phyloP scores from a whole-genome alignment of 2,797 vertebrate species.

The Limnodromus scolopaceus region DNA sequence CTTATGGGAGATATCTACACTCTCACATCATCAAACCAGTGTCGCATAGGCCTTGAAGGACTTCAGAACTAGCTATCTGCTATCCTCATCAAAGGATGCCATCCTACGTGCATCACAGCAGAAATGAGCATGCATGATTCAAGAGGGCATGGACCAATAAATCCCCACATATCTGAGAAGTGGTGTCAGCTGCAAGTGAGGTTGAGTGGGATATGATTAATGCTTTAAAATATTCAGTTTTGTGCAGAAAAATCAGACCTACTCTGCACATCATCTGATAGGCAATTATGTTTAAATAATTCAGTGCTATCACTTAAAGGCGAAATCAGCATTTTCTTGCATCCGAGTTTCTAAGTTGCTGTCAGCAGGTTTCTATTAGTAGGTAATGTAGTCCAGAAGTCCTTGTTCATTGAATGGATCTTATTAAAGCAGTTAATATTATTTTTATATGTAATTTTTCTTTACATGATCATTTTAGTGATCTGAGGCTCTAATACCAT shows the following conservation, averaged over 20 bases:
- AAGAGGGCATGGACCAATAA: not conserved
- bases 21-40: not conserved
- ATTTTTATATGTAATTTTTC: not conserved
- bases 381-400: not conserved
- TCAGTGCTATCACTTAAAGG: conserved; percentile 17
- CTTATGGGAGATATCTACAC: not conserved
- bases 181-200: conserved; percentile 5
- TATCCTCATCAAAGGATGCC: not conserved
- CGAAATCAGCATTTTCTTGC: conserved; percentile 21
- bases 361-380: conserved; percentile 6
- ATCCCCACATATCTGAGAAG: not conserved
- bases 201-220: conserved; percentile 34
- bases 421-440: not conserved
- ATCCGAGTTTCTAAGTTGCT: not conserved
- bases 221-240: conserved; percentile 37
- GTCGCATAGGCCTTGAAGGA: not conserved
- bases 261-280: conserved; percentile 21
- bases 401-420: not conserved
- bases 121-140: not conserved
- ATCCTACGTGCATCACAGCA: not conserved
- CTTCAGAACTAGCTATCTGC: not conserved
- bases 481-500: not conserved
- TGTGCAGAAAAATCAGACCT: conserved; percentile 33
- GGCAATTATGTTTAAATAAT: conserved; percentile 48
- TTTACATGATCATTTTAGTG: not conserved